Evolutionary conservation across 1,140 invertebrate genomes (phyloP), one percentile per base, ranked within the genome.

Genomic region (Drosophila malerkotliana): DNA sequence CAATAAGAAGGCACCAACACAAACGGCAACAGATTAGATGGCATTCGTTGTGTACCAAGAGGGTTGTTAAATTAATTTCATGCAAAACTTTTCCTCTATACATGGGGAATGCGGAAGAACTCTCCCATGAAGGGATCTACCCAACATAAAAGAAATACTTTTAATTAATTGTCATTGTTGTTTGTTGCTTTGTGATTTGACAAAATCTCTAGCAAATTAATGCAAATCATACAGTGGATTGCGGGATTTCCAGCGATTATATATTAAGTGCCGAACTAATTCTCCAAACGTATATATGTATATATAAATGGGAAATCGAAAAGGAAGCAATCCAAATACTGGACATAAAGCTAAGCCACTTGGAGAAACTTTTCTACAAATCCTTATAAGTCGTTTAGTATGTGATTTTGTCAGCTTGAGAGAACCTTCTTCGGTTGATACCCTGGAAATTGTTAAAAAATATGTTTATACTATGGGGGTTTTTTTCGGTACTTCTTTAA

Each of bases 101-200:
- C 49, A 24, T 26, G 59, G 41, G 10, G 10, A 4, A 34, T 10
- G 9, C 3, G 32, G 32, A 12, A 26, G 26, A 47, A 28, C 18
- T 58, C 24, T 32, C 28, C 26, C 26, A 28, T 28, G 0, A 28
- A 14, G 15, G 28, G 37, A 41, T 32, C 9, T 10, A n/a, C 24
- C 39, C 48, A 37, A 18, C 39, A 55, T 56, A 80, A 85, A 87
- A 55, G 56, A 80, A 85, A 87, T 87, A 59, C 52, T 72, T 87
- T 85, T 80, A 85, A 85, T 85, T 85, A 85, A 85, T 85, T 87
- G 81, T 60, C 78, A 87, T 87, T 87, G 82, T 85, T 82, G 64
- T 44, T 44, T 44, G 57, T 47, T 75, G 61, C 54, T 55, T 15
- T 54, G 62, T 68, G 73, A 81, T 67, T 81, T 62, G 64, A 64